phyloP scores from a whole-genome alignment of 1,140 invertebrate species.

The Drosophila saltans region DNA sequence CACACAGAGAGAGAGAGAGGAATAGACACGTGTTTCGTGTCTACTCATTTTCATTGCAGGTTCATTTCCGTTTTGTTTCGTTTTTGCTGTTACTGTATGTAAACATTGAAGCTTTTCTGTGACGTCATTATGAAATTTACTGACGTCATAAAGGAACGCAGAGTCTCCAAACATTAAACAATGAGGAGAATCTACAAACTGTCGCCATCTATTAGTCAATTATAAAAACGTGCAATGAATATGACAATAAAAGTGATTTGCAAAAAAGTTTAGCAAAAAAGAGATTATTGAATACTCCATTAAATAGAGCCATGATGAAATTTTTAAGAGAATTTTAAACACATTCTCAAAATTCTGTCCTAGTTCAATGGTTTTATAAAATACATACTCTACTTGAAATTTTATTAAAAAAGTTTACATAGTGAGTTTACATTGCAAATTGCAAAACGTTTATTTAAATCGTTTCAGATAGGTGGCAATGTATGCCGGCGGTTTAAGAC shows the following conservation, averaged over 20 bases:
- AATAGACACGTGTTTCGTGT: slow-evolving; percentile 5
- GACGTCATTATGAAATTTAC: slow-evolving; percentile 62
- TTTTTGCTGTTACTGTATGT: slow-evolving; percentile 30
- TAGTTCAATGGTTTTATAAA: too few relatives aligned
- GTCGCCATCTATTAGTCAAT: slow-evolving; percentile 53
- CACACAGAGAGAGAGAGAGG: background rate
- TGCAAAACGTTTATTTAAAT: too few relatives aligned
- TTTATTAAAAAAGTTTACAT: too few relatives aligned
- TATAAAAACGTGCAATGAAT: background rate
- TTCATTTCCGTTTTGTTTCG: slow-evolving; percentile 57
- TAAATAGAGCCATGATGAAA: too few relatives aligned
- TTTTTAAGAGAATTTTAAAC: too few relatives aligned
- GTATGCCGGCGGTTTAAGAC: too few relatives aligned
- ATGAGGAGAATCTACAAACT: background rate
- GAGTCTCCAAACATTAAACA: slow-evolving; percentile 53
- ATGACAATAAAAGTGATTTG: background rate
- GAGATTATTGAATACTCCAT: too few relatives aligned
- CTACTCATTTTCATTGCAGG: slow-evolving; percentile 8
- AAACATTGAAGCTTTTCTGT: slow-evolving; percentile 76
- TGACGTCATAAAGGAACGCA: slow-evolving; percentile 55
- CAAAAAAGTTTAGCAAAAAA: background rate
- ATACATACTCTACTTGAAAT: too few relatives aligned
- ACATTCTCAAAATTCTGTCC: too few relatives aligned
- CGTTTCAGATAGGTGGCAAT: too few relatives aligned
- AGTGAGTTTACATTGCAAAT: too few relatives aligned